A percentile compares a stretch with the other conserved stretches of the same genome.
These are phyloP conservation scores for Dione juno DNA, from an alignment of 2,888 invertebrate species.

Conservation along the genomic window DNA sequence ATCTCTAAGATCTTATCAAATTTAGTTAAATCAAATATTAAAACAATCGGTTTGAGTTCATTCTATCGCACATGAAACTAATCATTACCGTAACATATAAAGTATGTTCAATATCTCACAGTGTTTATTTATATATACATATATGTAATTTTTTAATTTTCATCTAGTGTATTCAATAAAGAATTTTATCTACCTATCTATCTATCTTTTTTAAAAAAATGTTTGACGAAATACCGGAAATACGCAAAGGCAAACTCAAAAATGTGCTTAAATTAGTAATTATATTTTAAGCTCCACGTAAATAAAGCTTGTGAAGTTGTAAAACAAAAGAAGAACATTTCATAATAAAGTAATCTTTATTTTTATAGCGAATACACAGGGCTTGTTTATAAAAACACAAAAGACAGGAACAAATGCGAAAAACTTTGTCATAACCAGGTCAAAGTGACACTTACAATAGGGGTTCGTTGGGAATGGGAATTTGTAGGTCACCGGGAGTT, in stretches of 20 bases:
- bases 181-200: no score
- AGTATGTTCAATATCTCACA: no score
- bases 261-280: not conserved
- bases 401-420: not conserved
- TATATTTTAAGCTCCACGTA: not conserved
- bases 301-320: not conserved
- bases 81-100: no score
- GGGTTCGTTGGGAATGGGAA: not conserved
- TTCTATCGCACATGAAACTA: no score
- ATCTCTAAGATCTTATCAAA: no score
- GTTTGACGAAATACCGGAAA: no score
- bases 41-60: no score
- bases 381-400: slow-evolving; percentile 9
- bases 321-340: not conserved
- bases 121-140: no score
- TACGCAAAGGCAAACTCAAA: not conserved
- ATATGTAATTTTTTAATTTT: no score
- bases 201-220: no score
- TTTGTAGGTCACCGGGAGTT: not conserved
- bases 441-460: slow-evolving; percentile 5
- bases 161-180: no score
- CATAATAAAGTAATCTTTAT: slow-evolving; percentile 10
- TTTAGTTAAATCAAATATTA: no score
- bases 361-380: not conserved
- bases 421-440: slow-evolving; percentile 16